Conservation (phyloP, 2,888 invertebrate species). For the Callyntrura sp. region DNA sequence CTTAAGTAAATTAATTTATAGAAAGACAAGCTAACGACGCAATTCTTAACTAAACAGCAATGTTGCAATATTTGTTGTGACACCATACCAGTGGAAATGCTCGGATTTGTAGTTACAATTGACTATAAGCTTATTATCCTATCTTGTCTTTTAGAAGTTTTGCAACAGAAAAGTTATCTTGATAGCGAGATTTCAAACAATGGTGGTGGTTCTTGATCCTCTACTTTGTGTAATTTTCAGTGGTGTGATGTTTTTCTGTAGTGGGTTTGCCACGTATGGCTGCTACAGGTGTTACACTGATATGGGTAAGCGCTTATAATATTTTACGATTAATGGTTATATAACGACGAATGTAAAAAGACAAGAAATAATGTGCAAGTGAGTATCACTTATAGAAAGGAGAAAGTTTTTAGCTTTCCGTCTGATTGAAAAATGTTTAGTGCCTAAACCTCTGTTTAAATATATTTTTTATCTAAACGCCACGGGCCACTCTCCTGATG, state of each 20-base stretch:
- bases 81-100: not conserved
- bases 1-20: no score
- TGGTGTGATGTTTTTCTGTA: slow-evolving; percentile 73
- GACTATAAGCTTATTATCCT: no score
- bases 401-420: no score
- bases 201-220: slow-evolving; percentile 62
- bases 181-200: not conserved
- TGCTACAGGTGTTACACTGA: slow-evolving; percentile 77
- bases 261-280: slow-evolving; percentile 72
- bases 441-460: no score
- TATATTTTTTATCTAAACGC: no score
- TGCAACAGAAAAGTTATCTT: not conserved
- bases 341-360: no score
- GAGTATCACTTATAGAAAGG: no score
- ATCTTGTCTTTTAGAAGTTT: no score
- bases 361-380: no score
- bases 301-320: slow-evolving; percentile 50
- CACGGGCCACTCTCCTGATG: no score
- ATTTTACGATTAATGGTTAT: not conserved
- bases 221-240: slow-evolving; percentile 61
- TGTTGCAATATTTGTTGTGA: not conserved
- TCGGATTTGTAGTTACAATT: not conserved
- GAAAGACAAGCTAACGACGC: no score
- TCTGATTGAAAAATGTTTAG: no score
- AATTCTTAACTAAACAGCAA: not conserved